Evolutionary conservation across 2,888 invertebrate genomes (phyloP), one percentile per base, ranked within the genome.

Genomic region (Timandra comae): DNA sequence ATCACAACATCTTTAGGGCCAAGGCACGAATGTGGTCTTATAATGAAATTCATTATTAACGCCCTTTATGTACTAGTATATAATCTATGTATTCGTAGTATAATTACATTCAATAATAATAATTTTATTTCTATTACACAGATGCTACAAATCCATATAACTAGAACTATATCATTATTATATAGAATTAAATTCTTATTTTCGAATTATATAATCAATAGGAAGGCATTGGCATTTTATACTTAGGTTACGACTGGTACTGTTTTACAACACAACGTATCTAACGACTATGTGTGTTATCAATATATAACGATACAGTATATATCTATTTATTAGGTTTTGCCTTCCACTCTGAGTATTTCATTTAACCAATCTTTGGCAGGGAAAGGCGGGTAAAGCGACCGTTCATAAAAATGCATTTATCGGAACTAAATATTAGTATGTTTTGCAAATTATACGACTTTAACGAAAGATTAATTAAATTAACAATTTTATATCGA

Each of bases 1-100:
- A 76, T 76, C 76, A 80, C 76, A 76, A 77, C 71, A 63, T 74
- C 57, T 68, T 63, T 67, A 74, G 69, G 76, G 73, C 73, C 66
- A 84, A 84, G 84, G 84, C 84, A 84, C 84, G 71, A 69, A 63
- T 69, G 69, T 80, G 77, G 70, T 71, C 66, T 63, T 61, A 58
- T 54, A 26, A 37, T 56, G 61, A 63, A 59, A 58, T 45, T 40
- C 53, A 56, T 59, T 60, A 59, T 56, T 43, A 58, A 63, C 61
- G 64, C 70, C 67, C 67, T 55, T 58, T 65, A 67, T 43, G 56
- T 70, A 67, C 49, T 44, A 49, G 43, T 38, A 46, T 46, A 47
- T 49, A 56, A 43, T 31, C 27, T 28, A 29, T 33, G 32, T 30
- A 35, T 16, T 16, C 16, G 16, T 16, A 16, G 16, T 16, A 16